Base-by-base conservation (phyloP, 1,140 invertebrate genomes). In the Babylonia areolata region DNA sequence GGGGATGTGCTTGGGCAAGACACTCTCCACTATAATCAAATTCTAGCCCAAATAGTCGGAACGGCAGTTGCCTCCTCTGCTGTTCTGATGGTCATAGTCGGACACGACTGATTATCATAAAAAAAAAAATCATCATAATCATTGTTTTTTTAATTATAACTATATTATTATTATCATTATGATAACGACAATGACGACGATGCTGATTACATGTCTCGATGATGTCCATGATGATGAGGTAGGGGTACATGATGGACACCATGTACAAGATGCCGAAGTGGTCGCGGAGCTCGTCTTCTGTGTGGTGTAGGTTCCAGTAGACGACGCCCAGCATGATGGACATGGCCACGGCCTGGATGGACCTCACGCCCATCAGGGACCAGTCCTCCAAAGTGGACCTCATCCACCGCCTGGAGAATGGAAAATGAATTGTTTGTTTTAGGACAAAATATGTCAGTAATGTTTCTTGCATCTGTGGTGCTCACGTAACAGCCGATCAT, bases 181-280 rank as follows among this genome's bases (percentile, higher is more conserved):
- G n/a, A n/a, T n/a, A n/a, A n/a, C n/a, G 42, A 17, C 46, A 51
- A 51, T 12, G 46, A 71, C 33, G 28, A 28, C 1, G 33, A 0
- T 2, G 58, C 23, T 79, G 85, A 90, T 89, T 81, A 93, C 92
- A 92, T 39, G 89, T 83, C 46, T 91, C 91, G n/a, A 93, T 91
- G 81, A 92, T 87, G 37, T 92, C 92, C 6, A 92, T 78, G 6
- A 92, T 88, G 71, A 92, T 88, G 86, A 92, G 91, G 81, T 92
- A 93, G 0, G 92, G 92, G 86, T 93, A 93, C 86, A 92, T 88
- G 73, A 90, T 89, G 75, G 89, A 89, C 17, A 92, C 84, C 58
- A 93, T 91, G 79, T 91, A 93, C 88, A 92, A 88, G 37, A 93
- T 75, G 3, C 90, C 91, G 71, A 92, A 93, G 86, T 91, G 90